Base-by-base conservation (phyloP, 2,113 vertebrate species). In the Nyctibius bracteatus region DNA sequence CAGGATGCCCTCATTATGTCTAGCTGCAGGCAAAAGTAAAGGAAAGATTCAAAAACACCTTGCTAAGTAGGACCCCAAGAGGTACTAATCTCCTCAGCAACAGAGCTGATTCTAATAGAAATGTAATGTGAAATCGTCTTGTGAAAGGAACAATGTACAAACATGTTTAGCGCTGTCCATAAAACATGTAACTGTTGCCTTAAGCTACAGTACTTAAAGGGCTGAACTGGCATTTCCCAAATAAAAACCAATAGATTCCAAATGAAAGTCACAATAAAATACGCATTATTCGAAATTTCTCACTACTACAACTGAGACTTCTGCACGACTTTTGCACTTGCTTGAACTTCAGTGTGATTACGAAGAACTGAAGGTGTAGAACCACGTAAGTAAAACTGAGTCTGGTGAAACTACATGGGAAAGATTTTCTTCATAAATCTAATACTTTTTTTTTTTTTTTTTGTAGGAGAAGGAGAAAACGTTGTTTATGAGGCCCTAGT, bases 261-360 rank as follows among this genome's bases (percentile, higher is more conserved):
- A 86, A 81, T 82, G 67, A 91, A 95, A 92, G 9, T 81, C 35
- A 62, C 17, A 89, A 80, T 70, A 94, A 94, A 95, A 88, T 81
- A 84, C 41, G 12, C 14, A 54, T 73, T 81, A 77, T 22, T 62
- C 94, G 43, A 96, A 24, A 39, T 49, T 77, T 61, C 52, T 90
- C 73, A 55, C 22, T 86, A 43, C 10, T 85, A 23, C 31, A 79
- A 24, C 63, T 21, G 91, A 88, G 47, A 86, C 16, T 81, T 92
- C 24, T 39, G 14, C 22, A 95, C 66, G 27, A 78, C n/a, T 92
- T 86, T 75, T 71, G 8, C 61, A 58, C 17, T 81, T 87, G 39
- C 66, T 81, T 96, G 80, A 92, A 83, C 22, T 58, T 92, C n/a
- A 46, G 3, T 47, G 44, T 83, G 68, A 81, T 93, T 94, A 75